Evolutionary conservation across 1,140 invertebrate species (phyloP), one percentile per base, ranked within the genome.

Genomic region (Delia radicum): DNA sequence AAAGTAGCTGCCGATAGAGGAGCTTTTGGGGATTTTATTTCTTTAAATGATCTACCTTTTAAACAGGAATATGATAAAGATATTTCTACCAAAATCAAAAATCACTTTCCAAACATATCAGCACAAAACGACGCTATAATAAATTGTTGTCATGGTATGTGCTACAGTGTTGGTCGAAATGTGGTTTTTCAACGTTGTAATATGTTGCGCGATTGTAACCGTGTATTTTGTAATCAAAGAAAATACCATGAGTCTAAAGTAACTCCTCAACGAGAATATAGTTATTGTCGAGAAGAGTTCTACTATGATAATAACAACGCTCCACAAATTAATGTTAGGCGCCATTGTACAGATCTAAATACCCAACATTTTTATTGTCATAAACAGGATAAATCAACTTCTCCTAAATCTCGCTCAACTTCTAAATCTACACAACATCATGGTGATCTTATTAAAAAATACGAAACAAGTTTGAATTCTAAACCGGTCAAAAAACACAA

Each of bases 301-400:
- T 63, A 65, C 12, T 75, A 75, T 8, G 29, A 75, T 37, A 37
- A 37, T 37, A 13, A 13, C 46, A 18, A 26, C 62, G 12, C 18
- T 10, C 18, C 7, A 33, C 10, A 62, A 74, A 33, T 63, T 3
- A 33, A 31, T 27, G 61, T 29, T 62, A 33, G 75, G 1, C 48
- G 75, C 13, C 75, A 61, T 15, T 7, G 8, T 62, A 76, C 42
- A 5, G 75, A 76, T 73, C 24, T 76, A 3, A 76, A 76, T 67
- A 76, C 75, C 27, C 27, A 76, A 6, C 28, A 76, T 13, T 76
- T 76, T 24, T 76, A 65, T 31, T 28, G 18, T 48, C 46, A n/a
- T n/a, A 13, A 5, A 48, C 13, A 13, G 18, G 33, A 33, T 33
- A 33, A 33, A 33, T 33, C n/a, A n/a, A n/a, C n/a, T n/a, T n/a